Base-by-base conservation (phyloP, 1,140 invertebrate genomes). In the Pseudomyrmex pallidus region DNA sequence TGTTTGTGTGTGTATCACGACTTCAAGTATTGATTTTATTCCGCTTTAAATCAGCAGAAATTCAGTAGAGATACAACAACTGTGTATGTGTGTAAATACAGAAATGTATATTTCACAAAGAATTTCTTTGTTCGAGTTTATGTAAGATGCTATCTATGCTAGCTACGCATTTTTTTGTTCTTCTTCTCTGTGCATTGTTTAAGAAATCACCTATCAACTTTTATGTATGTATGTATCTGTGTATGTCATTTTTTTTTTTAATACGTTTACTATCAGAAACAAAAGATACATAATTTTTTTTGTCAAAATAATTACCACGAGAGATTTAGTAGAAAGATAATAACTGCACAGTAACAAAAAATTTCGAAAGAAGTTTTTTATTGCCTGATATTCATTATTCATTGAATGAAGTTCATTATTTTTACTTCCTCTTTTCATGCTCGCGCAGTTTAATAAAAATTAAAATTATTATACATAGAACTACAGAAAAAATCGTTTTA, bases 111-210 rank as follows among this genome's bases (percentile, higher is more conserved):
- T 70, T 17, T 70, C n/a, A 80, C 50, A 70, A 80, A 52, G 46
- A 67, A 25, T 9, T 44, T 72, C 12, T 80, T 35, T 80, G 66
- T 72, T 50, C 7, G 46, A 44, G 9, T 78, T 78, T 78, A 70
- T 61, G 66, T 59, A 80, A 80, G 76, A 12, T 72, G 61, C 12
- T 7, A 70, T 17, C 7, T 44, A 68, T 56, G 9, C 12, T 70
- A 70, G 15, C 10, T 80, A 59, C 48, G 46, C 22, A 35, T 59
- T 50, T 72, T 80, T 44, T 80, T 44, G 70, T 80, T 70, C 12
- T 80, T 57, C 48, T 76, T 77, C 20, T 77, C 0, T 50, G 12
- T 48, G 8, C 35, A 59, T 57, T 80, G 10, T 78, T 56, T 2
- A 50, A 56, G 59, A 57, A 68, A 57, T 78, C 25, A 54, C 22